Conservation (phyloP, 1,140 invertebrate genomes). For the Dryas iulia region DNA sequence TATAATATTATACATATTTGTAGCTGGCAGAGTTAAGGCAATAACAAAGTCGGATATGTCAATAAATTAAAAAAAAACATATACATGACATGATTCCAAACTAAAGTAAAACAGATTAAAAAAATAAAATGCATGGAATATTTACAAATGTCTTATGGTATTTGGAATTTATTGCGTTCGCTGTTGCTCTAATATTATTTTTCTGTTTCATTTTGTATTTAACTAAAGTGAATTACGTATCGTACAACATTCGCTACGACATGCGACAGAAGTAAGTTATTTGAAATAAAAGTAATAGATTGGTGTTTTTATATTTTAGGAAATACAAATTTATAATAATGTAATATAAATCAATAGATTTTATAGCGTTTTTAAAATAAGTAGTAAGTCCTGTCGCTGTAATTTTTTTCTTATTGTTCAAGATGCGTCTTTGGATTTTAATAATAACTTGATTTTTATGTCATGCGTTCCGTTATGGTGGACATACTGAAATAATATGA, state of each 20-base stretch:
- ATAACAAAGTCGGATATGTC: not conserved
- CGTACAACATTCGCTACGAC: slow-evolving; percentile 55
- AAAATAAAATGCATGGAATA: slow-evolving; percentile 46
- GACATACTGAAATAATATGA: no score
- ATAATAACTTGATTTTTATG: no score
- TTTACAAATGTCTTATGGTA: slow-evolving; percentile 67
- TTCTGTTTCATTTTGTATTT: slow-evolving; percentile 62
- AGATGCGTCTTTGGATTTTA: no score
- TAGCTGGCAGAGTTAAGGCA: not conserved
- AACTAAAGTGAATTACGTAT: slow-evolving; percentile 54
- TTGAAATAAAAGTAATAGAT: not conserved
- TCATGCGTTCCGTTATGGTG: no score
- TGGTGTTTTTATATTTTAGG: no score
- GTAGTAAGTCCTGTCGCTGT: no score
- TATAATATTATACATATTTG: no score
- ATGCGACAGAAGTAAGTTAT: slow-evolving; percentile 58
- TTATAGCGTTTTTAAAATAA: no score
- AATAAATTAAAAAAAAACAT: not conserved
- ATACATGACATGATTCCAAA: not conserved
- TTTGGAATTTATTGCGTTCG: slow-evolving; percentile 64
- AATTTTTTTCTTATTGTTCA: no score
- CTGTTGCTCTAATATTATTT: slow-evolving; percentile 48
- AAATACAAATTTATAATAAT: no score
- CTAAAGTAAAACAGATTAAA: slow-evolving; percentile 5
- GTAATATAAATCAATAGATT: no score